phyloP scores from a whole-genome alignment of 2,888 invertebrate genomes.

The Agrochola circellaris region DNA sequence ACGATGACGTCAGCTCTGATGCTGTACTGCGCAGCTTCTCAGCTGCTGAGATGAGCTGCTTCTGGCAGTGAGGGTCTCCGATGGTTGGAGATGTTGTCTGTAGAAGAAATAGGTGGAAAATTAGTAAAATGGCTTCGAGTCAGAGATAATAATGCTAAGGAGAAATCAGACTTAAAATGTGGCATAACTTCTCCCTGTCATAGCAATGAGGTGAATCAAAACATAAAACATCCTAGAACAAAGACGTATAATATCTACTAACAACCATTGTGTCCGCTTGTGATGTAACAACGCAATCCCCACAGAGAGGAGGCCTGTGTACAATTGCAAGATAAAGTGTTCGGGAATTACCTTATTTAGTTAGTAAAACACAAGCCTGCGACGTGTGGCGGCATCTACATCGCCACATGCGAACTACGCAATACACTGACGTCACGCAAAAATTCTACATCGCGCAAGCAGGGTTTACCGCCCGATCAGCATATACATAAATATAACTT shows the following conservation, averaged over 20 bases:
- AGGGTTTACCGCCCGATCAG: too few relatives aligned
- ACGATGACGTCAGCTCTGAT: slow-evolving; percentile 60
- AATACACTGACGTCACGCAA: too few relatives aligned
- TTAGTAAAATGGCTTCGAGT: neutral
- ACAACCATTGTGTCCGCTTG: neutral
- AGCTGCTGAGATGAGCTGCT: slow-evolving; percentile 61
- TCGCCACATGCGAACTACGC: too few relatives aligned
- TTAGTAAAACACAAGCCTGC: neutral
- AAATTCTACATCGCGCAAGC: too few relatives aligned
- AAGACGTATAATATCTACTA: neutral
- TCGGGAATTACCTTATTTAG: neutral
- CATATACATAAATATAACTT: too few relatives aligned
- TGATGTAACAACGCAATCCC: neutral
- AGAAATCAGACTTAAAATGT: neutral
- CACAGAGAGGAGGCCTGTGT: neutral
- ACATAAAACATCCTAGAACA: neutral
- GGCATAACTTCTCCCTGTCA: neutral
- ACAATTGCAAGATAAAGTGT: neutral
- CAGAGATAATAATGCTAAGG: neutral
- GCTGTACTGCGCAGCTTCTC: slow-evolving; percentile 64
- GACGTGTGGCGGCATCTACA: neutral
- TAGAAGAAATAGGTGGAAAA: neutral
- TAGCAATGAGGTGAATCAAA: neutral
- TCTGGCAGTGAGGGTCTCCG: slow-evolving; percentile 66
- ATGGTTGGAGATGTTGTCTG: slow-evolving; percentile 73